These are phyloP conservation scores for Autographa gamma DNA, from an alignment of 2,888 invertebrate genomes.

Conservation along the genomic window DNA sequence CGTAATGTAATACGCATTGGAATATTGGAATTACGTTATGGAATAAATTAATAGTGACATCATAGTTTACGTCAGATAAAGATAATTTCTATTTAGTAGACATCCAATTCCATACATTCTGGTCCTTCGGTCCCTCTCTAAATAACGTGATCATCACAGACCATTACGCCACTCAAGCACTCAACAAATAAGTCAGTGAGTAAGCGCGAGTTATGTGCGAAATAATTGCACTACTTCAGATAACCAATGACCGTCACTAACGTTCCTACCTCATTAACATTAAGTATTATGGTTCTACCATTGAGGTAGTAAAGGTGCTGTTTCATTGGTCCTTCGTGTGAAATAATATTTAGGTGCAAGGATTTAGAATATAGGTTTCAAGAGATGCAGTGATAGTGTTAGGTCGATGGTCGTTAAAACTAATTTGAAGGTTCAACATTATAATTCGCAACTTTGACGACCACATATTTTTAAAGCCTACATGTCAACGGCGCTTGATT, in stretches of 20 bases:
- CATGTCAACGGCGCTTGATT: too few relatives aligned
- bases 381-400: too few relatives aligned
- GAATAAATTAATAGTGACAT: too few relatives aligned
- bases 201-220: slow-evolving; percentile 55
- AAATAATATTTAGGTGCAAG: background rate
- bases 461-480: too few relatives aligned
- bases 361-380: too few relatives aligned
- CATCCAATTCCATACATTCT: background rate
- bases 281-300: slow-evolving; percentile 32
- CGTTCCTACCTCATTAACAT: slow-evolving; percentile 35
- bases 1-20: too few relatives aligned
- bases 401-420: too few relatives aligned
- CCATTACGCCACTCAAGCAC: background rate
- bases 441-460: too few relatives aligned
- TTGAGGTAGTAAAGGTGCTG: slow-evolving; percentile 11
- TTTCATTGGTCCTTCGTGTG: slow-evolving; percentile 3
- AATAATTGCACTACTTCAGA: slow-evolving; percentile 49
- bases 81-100: background rate
- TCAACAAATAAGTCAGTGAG: slow-evolving; percentile 40
- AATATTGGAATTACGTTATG: too few relatives aligned
- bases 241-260: slow-evolving; percentile 51
- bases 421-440: too few relatives aligned
- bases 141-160: background rate
- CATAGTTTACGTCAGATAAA: too few relatives aligned
- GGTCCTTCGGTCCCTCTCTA: background rate